These are phyloP conservation scores for Carcharodon carcharias DNA, from an alignment of 2,797 vertebrate genomes.

Conservation along the genomic window DNA sequence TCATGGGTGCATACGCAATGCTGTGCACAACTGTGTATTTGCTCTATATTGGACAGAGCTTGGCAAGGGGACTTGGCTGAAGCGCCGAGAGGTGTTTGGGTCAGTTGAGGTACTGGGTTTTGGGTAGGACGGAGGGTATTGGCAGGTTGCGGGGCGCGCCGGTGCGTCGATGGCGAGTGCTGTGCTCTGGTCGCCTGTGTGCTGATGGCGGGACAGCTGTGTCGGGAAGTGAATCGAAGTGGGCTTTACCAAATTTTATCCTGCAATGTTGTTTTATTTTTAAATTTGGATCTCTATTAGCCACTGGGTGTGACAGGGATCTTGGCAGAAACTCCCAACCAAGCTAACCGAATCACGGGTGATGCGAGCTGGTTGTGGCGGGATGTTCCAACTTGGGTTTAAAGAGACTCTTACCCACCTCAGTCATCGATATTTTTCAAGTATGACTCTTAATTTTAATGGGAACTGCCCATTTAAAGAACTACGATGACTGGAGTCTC, in stretches of 20 bases:
- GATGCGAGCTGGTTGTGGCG: background rate
- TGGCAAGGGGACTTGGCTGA: background rate
- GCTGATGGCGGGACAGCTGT: background rate
- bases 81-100: background rate
- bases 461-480: background rate
- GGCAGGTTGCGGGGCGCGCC: background rate
- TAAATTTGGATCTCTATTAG: background rate
- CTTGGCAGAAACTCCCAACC: no score
- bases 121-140: background rate
- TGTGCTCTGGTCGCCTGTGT: background rate
- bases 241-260: background rate
- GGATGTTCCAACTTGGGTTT: background rate
- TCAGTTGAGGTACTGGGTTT: background rate
- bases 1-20: background rate
- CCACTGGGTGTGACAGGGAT: background rate
- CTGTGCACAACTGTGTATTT: background rate
- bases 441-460: background rate
- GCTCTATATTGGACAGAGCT: background rate
- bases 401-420: background rate
- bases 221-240: background rate
- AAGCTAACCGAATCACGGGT: background rate
- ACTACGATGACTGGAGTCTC: background rate
- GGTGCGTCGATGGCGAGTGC: background rate
- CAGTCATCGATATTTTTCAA: background rate
- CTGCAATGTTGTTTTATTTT: background rate